Base-by-base conservation (phyloP, 23 tunicate genomes). In the Styela clava region DNA sequence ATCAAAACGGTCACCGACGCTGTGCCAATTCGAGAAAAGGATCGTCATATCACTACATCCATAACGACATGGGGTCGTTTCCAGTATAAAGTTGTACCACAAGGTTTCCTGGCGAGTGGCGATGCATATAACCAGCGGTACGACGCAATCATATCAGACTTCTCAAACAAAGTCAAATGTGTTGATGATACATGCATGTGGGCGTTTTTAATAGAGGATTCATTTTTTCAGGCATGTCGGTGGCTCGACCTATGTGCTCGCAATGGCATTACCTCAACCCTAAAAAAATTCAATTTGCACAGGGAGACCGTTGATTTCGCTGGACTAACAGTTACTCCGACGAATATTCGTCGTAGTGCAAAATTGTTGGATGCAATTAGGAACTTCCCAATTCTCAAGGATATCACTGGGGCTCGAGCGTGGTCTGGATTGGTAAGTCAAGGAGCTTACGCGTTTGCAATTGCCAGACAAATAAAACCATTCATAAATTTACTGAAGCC, bases 141-240 rank as follows among this genome's bases (percentile, higher is more conserved):
- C 35, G 36, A 68, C 26, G 78, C 78, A 19, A 85, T 85, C 2
- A n/a, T 85, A 24, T n/a, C 84, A 16, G 78, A 85, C 65, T 67
- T 85, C 65, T 2, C 34, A 68, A 25, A 33, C 2, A 78, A 79
- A 29, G 78, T 56, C 31, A 64, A 72, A 2, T 85, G 84, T 37
- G 78, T 79, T 27, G 85, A 80, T 35, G 85, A 79, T 30, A 85
- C 78, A 18, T 36, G 25, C 5, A 29, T 85, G 63, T 85, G 44
- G 71, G 88, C 68, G 20, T 2, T 24, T 16, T 24, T 36, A 7
- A 35, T 84, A 3, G 74, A 74, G 27, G 74, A 65, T 24, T 63
- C 52, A 37, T 84, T 70, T 51, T 74, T 70, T 33, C 81, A 72
- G 27, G 62, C 87, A 31, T 33, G 61, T 5, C 31, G 74, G 9